Conservation (phyloP, 2,113 vertebrate genomes). For the Silurus asotus region DNA sequence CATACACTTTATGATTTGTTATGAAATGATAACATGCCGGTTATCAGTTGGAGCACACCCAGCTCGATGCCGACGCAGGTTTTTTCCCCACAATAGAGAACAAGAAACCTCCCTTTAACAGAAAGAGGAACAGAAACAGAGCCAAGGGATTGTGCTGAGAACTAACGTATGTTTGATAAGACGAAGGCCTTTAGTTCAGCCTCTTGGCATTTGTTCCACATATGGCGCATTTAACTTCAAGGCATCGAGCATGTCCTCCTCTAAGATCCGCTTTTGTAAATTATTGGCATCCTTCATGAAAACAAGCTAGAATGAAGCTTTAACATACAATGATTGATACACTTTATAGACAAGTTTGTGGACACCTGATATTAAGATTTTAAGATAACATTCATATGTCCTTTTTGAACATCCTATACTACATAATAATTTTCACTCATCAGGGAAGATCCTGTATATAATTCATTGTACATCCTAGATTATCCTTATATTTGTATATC, state of each 20-base stretch:
- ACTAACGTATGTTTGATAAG: background rate
- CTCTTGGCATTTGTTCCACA: background rate
- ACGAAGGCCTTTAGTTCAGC: background rate
- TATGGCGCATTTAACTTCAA: background rate
- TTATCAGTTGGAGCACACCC: background rate
- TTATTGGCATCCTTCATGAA: background rate
- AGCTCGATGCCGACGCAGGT: background rate
- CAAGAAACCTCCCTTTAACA: background rate
- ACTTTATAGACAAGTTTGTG: too few relatives aligned
- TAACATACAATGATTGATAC: background rate
- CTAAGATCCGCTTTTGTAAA: background rate
- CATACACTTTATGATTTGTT: background rate
- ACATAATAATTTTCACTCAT: too few relatives aligned
- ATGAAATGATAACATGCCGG: background rate
- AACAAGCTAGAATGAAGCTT: background rate
- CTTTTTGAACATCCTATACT: too few relatives aligned
- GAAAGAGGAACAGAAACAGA: slow-evolving; percentile 26
- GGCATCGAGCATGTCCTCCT: background rate
- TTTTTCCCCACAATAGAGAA: background rate
- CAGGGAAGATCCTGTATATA: too few relatives aligned
- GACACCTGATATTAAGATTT: too few relatives aligned
- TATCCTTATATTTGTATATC: too few relatives aligned
- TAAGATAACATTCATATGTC: too few relatives aligned
- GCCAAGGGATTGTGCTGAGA: background rate
- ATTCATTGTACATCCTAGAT: too few relatives aligned